Evolutionary conservation across 2,888 invertebrate genomes (phyloP).

Genomic region (Rotaria socialis): DNA sequence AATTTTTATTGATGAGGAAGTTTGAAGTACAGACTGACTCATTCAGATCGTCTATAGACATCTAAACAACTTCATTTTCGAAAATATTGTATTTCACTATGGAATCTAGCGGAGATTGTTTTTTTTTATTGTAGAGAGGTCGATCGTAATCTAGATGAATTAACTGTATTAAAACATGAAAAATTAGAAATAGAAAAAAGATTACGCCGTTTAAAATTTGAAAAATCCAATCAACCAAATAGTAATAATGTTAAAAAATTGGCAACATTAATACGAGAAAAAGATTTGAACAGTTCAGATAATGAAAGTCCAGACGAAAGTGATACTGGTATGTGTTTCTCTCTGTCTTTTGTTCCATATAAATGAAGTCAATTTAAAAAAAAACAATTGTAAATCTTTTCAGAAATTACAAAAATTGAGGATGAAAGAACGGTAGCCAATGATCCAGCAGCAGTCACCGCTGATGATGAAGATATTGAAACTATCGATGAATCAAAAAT

Average conservation of each 20-base stretch:
- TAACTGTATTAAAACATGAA: conserved; percentile 79
- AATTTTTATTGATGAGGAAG: neutral
- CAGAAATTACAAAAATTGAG: neutral
- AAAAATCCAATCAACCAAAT: neutral
- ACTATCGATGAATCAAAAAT: conserved; percentile 36
- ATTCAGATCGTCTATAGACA: too few relatives aligned
- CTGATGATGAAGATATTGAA: conserved; percentile 24
- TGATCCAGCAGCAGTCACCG: neutral
- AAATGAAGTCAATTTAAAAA: neutral
- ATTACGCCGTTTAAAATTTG: conserved; percentile 36
- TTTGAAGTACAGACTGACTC: too few relatives aligned
- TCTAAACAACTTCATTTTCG: too few relatives aligned
- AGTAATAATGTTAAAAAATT: conserved; percentile 6
- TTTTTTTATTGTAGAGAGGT: conserved; percentile 67
- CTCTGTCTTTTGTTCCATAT: neutral
- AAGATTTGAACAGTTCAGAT: conserved; percentile 29
- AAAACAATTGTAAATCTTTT: neutral
- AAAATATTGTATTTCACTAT: too few relatives aligned
- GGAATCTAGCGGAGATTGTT: too few relatives aligned
- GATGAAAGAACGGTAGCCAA: neutral
- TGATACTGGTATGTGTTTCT: conserved; percentile 36
- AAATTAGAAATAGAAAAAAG: conserved; percentile 86
- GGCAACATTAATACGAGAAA: neutral
- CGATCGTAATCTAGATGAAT: conserved; percentile 78
- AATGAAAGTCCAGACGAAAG: conserved; percentile 31